Percentiles rank a stretch among this genome's conserved stretches.
Evolutionary conservation across 1,140 invertebrate genomes (phyloP).

Genomic region (Ostrea denselamellosa): DNA sequence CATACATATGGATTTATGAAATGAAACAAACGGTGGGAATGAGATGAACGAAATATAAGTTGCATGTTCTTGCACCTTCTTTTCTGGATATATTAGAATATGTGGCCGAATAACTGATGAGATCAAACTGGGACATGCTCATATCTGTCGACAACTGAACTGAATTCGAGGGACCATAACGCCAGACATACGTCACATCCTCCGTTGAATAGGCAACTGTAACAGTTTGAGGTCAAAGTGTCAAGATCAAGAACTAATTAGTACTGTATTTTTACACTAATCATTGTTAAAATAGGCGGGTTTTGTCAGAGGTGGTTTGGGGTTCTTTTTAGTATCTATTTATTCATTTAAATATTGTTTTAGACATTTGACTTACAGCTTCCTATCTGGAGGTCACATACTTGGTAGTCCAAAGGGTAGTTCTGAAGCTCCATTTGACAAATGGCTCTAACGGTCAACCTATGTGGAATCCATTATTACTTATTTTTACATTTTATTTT

Average conservation of each 20-base stretch:
- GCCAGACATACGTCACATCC: conserved; percentile 78
- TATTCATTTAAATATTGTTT: neutral
- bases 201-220: conserved; percentile 78
- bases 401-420: conserved; percentile 80
- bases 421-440: conserved; percentile 98
- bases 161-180: conserved; percentile 60
- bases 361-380: conserved; percentile 78
- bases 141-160: conserved; percentile 74
- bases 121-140: conserved; percentile 79
- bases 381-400: conserved; percentile 79
- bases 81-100: conserved; percentile 75
- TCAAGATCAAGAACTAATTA: neutral
- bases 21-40: no score
- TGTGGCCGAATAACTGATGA: conserved; percentile 73
- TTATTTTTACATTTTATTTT: neutral
- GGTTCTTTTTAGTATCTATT: no score
- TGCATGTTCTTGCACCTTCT: conserved; percentile 60
- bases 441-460: conserved; percentile 88
- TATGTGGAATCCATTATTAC: conserved; percentile 51
- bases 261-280: no score
- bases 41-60: no score
- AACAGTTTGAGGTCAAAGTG: conserved; percentile 30
- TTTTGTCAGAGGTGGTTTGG: neutral
- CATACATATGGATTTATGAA: no score
- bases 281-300: neutral